Evolutionary conservation across 2,113 vertebrate species (phyloP).

Genomic region (Salminus brasiliensis): DNA sequence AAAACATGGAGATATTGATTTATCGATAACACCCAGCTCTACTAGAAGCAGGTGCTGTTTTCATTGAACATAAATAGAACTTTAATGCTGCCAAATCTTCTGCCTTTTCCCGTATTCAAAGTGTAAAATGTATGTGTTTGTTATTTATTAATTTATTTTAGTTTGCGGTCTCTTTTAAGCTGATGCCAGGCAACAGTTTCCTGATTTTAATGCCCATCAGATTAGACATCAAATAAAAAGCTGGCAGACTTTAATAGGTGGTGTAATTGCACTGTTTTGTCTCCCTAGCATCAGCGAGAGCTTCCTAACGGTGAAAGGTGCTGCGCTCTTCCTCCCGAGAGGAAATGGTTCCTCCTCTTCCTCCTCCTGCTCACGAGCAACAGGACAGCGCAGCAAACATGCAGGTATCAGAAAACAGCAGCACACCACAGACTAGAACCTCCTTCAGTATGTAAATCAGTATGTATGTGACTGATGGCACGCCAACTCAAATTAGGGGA

Average conservation of each 20-base stretch:
- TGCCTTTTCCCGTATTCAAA: too few relatives aligned
- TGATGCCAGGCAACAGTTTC: slow-evolving; percentile 3
- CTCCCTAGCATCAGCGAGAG: slow-evolving; percentile 91
- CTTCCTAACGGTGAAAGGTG: slow-evolving; percentile 97
- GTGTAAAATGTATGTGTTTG: too few relatives aligned
- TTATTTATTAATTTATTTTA: too few relatives aligned
- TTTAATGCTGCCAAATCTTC: too few relatives aligned
- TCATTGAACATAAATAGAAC: too few relatives aligned
- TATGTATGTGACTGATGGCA: neutral
- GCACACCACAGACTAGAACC: neutral
- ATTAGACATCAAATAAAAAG: neutral
- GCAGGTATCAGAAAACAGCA: slow-evolving; percentile 79
- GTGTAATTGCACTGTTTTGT: neutral
- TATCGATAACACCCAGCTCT: too few relatives aligned
- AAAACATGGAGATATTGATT: too few relatives aligned
- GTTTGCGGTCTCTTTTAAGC: too few relatives aligned
- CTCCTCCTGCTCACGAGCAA: slow-evolving; percentile 80
- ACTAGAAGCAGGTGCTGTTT: too few relatives aligned
- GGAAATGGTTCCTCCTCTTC: slow-evolving; percentile 88
- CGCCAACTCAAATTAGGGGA: neutral
- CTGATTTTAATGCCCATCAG: neutral
- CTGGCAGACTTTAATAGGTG: neutral
- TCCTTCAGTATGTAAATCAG: neutral
- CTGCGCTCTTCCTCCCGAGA: slow-evolving; percentile 94
- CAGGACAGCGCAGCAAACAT: slow-evolving; percentile 91